Evolutionary conservation across 2,797 vertebrate genomes (phyloP), one percentile per base, ranked within the genome.

Genomic region (Micrastur ruficollis): DNA sequence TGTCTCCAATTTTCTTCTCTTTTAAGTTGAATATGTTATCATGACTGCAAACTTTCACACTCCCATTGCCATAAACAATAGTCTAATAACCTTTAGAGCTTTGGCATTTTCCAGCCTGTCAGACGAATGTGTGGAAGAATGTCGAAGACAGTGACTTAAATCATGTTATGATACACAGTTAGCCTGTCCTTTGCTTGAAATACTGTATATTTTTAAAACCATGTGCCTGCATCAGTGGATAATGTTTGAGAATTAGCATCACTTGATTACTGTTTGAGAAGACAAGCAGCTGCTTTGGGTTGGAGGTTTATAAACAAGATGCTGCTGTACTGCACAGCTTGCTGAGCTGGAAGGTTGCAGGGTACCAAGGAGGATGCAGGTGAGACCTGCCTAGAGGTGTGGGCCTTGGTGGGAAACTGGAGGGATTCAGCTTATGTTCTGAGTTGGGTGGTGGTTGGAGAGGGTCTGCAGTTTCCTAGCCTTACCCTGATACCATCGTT

Each of bases 1-100:
- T 79, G 75, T 89, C 70, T 72, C 94, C 75, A 36, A 71, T 95
- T 96, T 92, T 92, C 80, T 86, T 85, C 29, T 81, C 72, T 68
- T 91, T 89, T 44, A 40, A 80, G n/a, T 79, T 53, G 81, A 38
- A 26, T 65, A 10, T 72, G 32, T 95, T 96, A 67, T 94, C 59
- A 23, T 53, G 47, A 74, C 68, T 59, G 49, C 66, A 87, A 66
- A 74, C 46, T 86, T 83, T 47, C 26, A 62, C 34, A 25, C 55
- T 88, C 26, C 44, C 32, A 31, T 71, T 93, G 84, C 82, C 76
- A 90, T 78, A 84, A 93, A 71, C 65, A 68, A 42, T 83, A 59
- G 65, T n/a, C 82, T 71, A 66, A 91, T 89, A 84, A 85, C n/a
- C 67, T 91, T 68, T 44, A 74, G 44, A 75, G 79, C 61, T 61